Percentiles rank a stretch among this genome's conserved stretches.
These are phyloP conservation scores for Julus scanicus DNA, from an alignment of 2,888 invertebrate genomes.

Conservation along the genomic window DNA sequence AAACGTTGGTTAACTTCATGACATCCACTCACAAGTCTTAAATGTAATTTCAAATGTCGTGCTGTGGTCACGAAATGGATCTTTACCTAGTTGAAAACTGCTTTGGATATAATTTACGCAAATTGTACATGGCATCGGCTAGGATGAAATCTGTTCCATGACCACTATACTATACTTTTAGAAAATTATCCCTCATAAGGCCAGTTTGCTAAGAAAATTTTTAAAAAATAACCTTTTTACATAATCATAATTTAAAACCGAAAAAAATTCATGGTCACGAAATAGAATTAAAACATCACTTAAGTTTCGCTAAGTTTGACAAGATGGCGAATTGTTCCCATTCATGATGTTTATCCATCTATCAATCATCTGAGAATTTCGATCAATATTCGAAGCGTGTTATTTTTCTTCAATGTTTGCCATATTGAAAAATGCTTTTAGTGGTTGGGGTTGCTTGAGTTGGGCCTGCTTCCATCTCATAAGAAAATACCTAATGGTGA, in stretches of 20 bases:
- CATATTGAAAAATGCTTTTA: conserved; percentile 28
- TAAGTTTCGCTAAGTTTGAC: neutral
- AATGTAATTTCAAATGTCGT: too few species aligned
- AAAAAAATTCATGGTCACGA: neutral
- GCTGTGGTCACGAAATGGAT: too few species aligned
- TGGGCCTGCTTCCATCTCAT: neutral
- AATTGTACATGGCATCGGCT: too few species aligned
- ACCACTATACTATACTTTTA: too few species aligned
- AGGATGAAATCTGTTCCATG: too few species aligned
- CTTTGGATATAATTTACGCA: too few species aligned
- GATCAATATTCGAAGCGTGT: conserved; percentile 22
- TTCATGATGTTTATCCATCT: neutral
- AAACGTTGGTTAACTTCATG: too few species aligned
- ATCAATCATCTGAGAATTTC: neutral
- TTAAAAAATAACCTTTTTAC: neutral
- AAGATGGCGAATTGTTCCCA: neutral
- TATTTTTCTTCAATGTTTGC: neutral
- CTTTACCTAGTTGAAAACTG: too few species aligned
- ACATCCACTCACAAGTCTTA: too few species aligned
- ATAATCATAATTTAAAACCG: neutral
- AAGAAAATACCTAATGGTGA: neutral
- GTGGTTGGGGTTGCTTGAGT: neutral
- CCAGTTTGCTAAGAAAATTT: too few species aligned
- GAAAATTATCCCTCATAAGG: too few species aligned
- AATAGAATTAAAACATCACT: neutral